A percentile compares a stretch with the other conserved stretches of the same genome.
Evolutionary conservation across 2,113 vertebrate genomes (phyloP).

Genomic region (Sclerurus mexicanus): DNA sequence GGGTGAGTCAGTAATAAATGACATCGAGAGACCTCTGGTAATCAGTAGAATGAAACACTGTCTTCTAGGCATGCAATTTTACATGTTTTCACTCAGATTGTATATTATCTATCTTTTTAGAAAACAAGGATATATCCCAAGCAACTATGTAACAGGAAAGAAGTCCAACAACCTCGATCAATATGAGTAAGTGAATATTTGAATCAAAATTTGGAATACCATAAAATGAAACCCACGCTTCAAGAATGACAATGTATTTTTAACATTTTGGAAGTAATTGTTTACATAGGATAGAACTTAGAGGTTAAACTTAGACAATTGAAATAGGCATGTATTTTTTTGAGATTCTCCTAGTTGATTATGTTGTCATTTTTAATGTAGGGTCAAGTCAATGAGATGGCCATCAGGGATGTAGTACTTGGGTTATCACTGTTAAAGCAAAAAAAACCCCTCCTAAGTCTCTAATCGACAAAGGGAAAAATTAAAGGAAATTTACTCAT

Average conservation of each 20-base stretch:
- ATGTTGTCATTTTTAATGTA: not conserved
- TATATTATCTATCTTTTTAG: constrained; percentile 55
- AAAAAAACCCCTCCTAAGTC: rapidly evolving
- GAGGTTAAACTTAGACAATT: not conserved
- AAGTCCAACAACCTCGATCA: constrained; percentile 86
- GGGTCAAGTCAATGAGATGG: not conserved
- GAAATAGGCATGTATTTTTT: not conserved
- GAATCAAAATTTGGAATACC: not conserved
- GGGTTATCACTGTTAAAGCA: not conserved
- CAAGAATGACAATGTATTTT: not conserved
- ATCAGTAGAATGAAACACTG: not conserved
- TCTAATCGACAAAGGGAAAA: not conserved
- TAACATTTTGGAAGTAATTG: not conserved
- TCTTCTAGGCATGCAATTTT: not conserved
- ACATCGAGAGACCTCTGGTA: not conserved
- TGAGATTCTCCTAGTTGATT: not conserved
- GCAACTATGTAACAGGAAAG: constrained; percentile 91
- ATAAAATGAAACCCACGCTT: not conserved
- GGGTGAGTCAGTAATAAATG: not conserved
- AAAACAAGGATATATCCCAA: constrained; percentile 91
- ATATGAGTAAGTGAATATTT: constrained; percentile 84
- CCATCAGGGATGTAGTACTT: not conserved
- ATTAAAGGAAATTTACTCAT: not conserved
- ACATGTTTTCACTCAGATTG: not conserved
- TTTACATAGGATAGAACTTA: rapidly evolving